phyloP scores from a whole-genome alignment of 2,888 invertebrate genomes.

The Melolontha melolontha region DNA sequence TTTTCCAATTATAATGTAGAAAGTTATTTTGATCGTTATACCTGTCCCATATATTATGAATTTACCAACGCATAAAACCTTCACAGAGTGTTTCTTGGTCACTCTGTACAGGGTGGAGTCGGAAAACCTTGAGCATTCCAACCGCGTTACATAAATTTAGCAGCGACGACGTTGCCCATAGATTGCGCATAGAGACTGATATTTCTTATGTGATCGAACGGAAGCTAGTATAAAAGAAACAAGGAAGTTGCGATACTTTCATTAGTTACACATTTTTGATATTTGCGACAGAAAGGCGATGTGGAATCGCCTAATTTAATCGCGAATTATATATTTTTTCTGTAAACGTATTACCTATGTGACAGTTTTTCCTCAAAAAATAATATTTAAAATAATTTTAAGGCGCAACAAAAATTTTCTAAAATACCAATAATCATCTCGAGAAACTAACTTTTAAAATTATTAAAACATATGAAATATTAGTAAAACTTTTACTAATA shows the following conservation, averaged over 20 bases:
- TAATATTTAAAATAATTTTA: no score
- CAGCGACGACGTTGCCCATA: slow-evolving; percentile 12
- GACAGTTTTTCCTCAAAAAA: no score
- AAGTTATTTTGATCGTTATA: slow-evolving; percentile 11
- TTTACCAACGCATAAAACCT: neutral
- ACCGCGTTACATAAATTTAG: slow-evolving; percentile 27
- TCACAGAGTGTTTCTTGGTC: slow-evolving; percentile 35
- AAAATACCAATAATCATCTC: no score
- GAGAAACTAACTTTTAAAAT: no score
- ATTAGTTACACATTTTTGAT: neutral
- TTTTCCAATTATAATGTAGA: slow-evolving; percentile 14
- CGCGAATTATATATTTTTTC: no score
- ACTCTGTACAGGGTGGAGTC: slow-evolving; percentile 56
- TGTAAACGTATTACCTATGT: no score
- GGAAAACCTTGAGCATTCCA: slow-evolving; percentile 57
- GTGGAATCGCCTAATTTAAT: no score
- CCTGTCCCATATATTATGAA: no score
- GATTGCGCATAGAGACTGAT: neutral
- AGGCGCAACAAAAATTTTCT: no score
- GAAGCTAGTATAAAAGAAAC: neutral
- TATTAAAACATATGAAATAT: no score
- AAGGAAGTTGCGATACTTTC: slow-evolving; percentile 2
- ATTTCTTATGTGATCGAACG: neutral
- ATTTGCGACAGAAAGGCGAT: no score
- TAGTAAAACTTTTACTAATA: no score